Evolutionary conservation across 2,113 vertebrate species (phyloP).

Genomic region (Jacana jacana): DNA sequence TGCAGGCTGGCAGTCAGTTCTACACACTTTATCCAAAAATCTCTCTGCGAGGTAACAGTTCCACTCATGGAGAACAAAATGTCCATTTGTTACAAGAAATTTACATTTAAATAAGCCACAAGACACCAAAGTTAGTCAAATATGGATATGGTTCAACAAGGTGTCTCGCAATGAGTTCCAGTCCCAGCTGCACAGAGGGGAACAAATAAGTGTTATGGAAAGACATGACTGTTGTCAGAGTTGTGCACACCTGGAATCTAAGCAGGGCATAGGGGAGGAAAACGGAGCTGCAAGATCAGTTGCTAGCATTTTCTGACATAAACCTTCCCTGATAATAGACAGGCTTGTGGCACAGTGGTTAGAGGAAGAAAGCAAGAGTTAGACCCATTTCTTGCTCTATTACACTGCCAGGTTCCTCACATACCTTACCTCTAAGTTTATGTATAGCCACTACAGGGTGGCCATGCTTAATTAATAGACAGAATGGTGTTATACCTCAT

Average conservation of each 20-base stretch:
- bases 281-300: not conserved
- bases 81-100: not conserved
- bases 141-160: not conserved
- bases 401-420: not conserved
- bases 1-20: not conserved
- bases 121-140: not conserved
- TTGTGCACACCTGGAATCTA: not conserved
- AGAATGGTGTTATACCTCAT: not conserved
- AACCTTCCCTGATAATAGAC: not conserved
- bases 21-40: not conserved
- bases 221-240: not conserved
- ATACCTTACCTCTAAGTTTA: not conserved
- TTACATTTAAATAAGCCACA: not conserved
- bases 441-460: not conserved
- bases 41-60: not conserved
- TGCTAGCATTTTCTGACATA: not conserved
- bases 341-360: not conserved
- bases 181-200: not conserved
- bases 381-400: not conserved
- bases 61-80: not conserved
- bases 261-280: not conserved
- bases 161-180: not conserved
- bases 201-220: not conserved
- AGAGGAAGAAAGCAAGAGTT: not conserved
- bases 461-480: not conserved